Conservation (phyloP, 2,888 invertebrate genomes). For the Dryomyza anilis region DNA sequence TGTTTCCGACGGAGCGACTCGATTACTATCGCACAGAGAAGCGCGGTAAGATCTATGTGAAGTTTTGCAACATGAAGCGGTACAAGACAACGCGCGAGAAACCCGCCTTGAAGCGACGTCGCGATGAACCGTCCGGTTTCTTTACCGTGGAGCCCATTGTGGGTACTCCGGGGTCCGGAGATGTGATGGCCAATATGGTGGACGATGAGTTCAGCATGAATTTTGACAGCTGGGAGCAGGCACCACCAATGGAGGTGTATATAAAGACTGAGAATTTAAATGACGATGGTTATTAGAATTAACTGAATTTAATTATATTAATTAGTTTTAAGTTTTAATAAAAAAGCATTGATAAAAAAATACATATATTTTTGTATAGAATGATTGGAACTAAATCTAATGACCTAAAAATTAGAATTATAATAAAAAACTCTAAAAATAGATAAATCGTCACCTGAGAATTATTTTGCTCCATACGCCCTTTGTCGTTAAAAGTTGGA, state of each 20-base stretch:
- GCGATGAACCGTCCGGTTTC: neutral
- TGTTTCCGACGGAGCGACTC: constrained; percentile 48
- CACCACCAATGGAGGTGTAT: constrained; percentile 5
- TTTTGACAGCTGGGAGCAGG: constrained; percentile 22
- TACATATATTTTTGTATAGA: no score
- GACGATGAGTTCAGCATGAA: constrained; percentile 20
- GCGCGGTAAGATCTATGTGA: constrained; percentile 52
- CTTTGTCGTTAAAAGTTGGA: no score
- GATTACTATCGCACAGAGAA: constrained; percentile 52
- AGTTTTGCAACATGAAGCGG: constrained; percentile 54
- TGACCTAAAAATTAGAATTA: no score
- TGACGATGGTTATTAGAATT: constrained; percentile 13
- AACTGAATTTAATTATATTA: neutral
- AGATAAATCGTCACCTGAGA: no score
- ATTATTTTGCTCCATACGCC: no score
- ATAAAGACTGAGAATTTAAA: constrained; percentile 22
- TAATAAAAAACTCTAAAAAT: no score
- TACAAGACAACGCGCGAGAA: constrained; percentile 28
- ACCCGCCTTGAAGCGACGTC: neutral
- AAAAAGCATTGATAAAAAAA: neutral
- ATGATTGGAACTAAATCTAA: no score
- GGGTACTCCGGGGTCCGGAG: neutral
- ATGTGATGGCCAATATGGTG: neutral
- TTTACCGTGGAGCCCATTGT: neutral
- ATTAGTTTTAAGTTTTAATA: neutral